A percentile compares a stretch with the other conserved stretches of the same genome.
These are phyloP conservation scores for Bursaphelenchus mucronatus DNA, from an alignment of 1,140 invertebrate species.

Conservation along the genomic window DNA sequence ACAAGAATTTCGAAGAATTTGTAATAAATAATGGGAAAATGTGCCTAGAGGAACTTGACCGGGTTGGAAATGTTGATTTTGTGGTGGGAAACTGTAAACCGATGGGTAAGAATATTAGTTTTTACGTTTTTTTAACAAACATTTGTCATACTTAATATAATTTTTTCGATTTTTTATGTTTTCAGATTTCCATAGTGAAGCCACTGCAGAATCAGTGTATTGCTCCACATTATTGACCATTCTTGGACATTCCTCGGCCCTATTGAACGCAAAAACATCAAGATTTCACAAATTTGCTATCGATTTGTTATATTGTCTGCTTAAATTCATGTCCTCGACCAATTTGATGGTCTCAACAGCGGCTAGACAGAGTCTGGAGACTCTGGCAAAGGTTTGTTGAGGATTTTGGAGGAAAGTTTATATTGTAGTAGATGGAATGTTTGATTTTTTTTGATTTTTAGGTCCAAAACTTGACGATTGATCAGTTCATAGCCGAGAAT, in stretches of 20 bases:
- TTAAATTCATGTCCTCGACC: slow-evolving; percentile 12
- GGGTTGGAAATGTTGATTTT: too few species aligned
- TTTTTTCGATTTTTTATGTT: neutral
- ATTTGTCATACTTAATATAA: neutral
- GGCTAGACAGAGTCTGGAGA: neutral
- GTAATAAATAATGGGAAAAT: too few species aligned
- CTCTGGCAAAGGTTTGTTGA: neutral
- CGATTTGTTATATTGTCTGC: slow-evolving; percentile 13
- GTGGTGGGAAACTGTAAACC: too few species aligned
- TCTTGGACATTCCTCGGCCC: neutral
- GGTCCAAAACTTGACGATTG: neutral
- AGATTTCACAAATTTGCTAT: slow-evolving; percentile 4
- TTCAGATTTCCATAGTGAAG: too few species aligned
- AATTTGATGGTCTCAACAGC: slow-evolving; percentile 7
- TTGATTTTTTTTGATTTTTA: slow-evolving; percentile 5
- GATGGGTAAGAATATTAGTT: neutral
- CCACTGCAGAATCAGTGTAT: neutral
- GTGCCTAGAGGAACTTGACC: too few species aligned
- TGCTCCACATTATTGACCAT: slow-evolving; percentile 7
- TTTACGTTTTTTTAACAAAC: neutral
- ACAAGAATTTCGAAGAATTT: too few species aligned
- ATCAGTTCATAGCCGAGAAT: slow-evolving; percentile 9
- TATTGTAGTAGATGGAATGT: neutral
- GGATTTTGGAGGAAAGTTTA: neutral
- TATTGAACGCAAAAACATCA: neutral